Evolutionary conservation across 2,797 vertebrate species (phyloP).

Genomic region (Pyrocephalus nanus): DNA sequence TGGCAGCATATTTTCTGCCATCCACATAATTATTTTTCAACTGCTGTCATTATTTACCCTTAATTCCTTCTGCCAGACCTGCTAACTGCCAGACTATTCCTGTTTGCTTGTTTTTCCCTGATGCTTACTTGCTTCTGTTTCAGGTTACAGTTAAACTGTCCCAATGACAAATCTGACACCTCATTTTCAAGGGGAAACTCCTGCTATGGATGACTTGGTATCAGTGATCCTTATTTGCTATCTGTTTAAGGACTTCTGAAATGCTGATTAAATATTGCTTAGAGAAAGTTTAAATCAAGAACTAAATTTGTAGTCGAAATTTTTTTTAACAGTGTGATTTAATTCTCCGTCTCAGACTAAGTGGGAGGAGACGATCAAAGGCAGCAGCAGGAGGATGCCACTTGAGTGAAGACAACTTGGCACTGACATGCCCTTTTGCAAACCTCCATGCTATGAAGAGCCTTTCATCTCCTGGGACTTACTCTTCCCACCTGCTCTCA

Average conservation of each 20-base stretch:
- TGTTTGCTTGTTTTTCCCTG: conserved; percentile 20
- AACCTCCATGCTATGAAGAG: background rate
- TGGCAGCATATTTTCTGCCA: background rate
- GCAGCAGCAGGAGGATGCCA: background rate
- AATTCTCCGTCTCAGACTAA: background rate
- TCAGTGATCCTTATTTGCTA: background rate
- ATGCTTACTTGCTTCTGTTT: conserved; percentile 32
- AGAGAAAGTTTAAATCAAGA: conserved; percentile 8
- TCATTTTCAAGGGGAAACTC: background rate
- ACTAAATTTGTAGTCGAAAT: background rate
- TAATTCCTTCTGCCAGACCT: background rate
- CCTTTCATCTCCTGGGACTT: conserved; percentile 26
- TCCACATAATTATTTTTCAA: background rate
- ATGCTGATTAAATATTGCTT: background rate
- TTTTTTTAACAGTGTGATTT: background rate
- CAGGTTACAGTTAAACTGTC: conserved; percentile 8
- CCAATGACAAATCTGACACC: background rate
- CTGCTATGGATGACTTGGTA: background rate
- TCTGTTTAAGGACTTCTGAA: background rate
- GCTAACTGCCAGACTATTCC: background rate
- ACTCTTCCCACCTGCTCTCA: background rate
- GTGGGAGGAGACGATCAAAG: background rate
- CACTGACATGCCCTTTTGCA: background rate
- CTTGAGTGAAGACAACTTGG: conserved; percentile 39
- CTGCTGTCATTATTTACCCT: conserved; percentile 10